These are phyloP conservation scores for Paramisgurnus dabryanus DNA, from an alignment of 2,113 vertebrate species.

Conservation along the genomic window DNA sequence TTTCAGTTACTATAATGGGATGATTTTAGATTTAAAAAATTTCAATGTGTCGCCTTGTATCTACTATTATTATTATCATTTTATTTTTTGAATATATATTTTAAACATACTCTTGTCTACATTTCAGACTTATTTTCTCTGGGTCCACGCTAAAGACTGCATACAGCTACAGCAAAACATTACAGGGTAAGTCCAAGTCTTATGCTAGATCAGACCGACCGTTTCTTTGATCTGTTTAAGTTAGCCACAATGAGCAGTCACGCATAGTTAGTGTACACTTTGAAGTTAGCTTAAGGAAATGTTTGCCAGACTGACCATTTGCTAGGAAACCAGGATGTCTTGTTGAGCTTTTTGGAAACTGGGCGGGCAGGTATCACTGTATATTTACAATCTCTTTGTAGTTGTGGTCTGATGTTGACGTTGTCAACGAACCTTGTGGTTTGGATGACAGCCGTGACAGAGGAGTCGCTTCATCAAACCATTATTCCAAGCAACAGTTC, in stretches of 20 bases:
- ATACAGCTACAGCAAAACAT: slow-evolving; percentile 81
- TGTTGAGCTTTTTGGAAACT: neutral
- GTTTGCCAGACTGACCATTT: neutral
- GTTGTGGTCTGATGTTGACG: slow-evolving; percentile 91
- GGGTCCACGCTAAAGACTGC: slow-evolving; percentile 88
- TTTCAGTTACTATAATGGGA: no score
- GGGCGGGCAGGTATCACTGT: neutral
- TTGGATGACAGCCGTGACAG: slow-evolving; percentile 91
- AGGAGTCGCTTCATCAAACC: slow-evolving; percentile 90
- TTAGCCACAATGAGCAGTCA: no score
- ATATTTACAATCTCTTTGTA: slow-evolving; percentile 57
- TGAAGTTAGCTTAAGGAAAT: slow-evolving; percentile 14
- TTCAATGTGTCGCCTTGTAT: no score
- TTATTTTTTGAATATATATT: neutral
- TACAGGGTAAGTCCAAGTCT: slow-evolving; percentile 74
- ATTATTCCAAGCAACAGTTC: slow-evolving; percentile 45
- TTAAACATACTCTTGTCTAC: neutral
- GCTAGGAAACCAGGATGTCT: neutral
- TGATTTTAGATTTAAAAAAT: no score
- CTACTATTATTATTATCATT: neutral
- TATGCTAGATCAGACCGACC: neutral
- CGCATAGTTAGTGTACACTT: neutral
- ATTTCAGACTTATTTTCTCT: slow-evolving; percentile 89
- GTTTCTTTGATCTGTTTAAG: neutral
- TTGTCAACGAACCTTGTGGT: slow-evolving; percentile 88